Percentiles rank a stretch among this genome's conserved stretches.
Evolutionary conservation across 2,113 vertebrate genomes (phyloP).

Genomic region (Oreochromis tanganicae): DNA sequence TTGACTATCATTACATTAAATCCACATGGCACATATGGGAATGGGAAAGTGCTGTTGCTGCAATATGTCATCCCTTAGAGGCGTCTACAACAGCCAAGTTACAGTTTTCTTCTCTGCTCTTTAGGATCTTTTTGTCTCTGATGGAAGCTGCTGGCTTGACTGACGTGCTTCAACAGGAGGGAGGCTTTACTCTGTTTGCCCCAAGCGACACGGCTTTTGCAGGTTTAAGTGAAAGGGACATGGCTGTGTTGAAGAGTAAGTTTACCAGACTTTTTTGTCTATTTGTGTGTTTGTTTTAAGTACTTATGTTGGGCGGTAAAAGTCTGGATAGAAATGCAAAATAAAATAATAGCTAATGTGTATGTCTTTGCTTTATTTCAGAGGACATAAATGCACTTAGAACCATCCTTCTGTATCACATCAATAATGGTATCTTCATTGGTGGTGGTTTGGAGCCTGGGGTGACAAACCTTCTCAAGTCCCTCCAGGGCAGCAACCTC

Average conservation of each 20-base stretch:
- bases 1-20: constrained; percentile 16
- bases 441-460: constrained; percentile 88
- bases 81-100: constrained; percentile 4
- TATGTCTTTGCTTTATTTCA: constrained; percentile 35
- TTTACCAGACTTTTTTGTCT: background rate
- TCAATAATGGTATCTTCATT: constrained; percentile 84
- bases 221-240: constrained; percentile 78
- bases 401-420: constrained; percentile 90
- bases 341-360: background rate
- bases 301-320: accelerated
- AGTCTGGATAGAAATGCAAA: background rate
- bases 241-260: constrained; percentile 80
- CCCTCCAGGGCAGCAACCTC: constrained; percentile 87
- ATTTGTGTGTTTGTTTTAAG: background rate
- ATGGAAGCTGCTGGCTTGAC: constrained; percentile 87
- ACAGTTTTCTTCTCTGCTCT: constrained; percentile 10
- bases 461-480: constrained; percentile 92
- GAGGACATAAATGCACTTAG: constrained; percentile 85
- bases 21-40: background rate
- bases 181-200: constrained; percentile 88
- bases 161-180: constrained; percentile 79
- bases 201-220: constrained; percentile 92
- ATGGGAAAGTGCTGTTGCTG: constrained; percentile 5
- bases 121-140: constrained; percentile 87
- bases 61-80: background rate